These are phyloP conservation scores for Micropoecilia bifurca DNA, from an alignment of 2,797 vertebrate species.

Conservation along the genomic window DNA sequence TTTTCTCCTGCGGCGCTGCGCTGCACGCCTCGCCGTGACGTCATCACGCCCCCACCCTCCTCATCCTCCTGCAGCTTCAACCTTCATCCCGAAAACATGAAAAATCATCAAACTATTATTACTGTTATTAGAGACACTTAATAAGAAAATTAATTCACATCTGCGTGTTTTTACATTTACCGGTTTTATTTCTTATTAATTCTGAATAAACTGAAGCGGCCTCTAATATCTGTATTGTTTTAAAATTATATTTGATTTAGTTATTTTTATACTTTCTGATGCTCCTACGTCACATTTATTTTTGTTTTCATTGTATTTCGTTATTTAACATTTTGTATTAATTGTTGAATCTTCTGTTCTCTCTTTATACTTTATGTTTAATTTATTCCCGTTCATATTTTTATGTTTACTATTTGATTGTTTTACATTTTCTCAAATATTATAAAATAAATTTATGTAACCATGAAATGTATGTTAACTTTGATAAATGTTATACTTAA, in stretches of 20 bases:
- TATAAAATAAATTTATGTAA: not conserved
- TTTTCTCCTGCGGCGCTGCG: constrained; percentile 64
- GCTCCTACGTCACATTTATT: not conserved
- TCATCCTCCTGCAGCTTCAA: constrained; percentile 7
- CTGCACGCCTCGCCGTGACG: constrained; percentile 74
- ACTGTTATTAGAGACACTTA: not conserved
- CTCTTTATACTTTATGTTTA: not conserved
- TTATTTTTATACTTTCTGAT: not conserved
- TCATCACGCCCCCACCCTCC: constrained; percentile 54
- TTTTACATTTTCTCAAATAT: not conserved
- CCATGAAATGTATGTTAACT: not conserved
- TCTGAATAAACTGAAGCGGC: not conserved
- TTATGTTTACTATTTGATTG: not conserved
- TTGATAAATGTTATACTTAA: not conserved
- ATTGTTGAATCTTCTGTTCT: not conserved
- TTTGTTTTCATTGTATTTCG: not conserved
- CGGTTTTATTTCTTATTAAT: not conserved
- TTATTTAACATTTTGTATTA: not conserved
- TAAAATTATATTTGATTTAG: not conserved
- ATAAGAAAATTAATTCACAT: not conserved
- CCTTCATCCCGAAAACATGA: not conserved
- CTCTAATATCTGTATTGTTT: not conserved
- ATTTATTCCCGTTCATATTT: not conserved
- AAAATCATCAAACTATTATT: too few relatives aligned
- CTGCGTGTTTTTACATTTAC: not conserved